Conservation (phyloP, 2,888 invertebrate species). For the Aphelenchoides bicaudatus region DNA sequence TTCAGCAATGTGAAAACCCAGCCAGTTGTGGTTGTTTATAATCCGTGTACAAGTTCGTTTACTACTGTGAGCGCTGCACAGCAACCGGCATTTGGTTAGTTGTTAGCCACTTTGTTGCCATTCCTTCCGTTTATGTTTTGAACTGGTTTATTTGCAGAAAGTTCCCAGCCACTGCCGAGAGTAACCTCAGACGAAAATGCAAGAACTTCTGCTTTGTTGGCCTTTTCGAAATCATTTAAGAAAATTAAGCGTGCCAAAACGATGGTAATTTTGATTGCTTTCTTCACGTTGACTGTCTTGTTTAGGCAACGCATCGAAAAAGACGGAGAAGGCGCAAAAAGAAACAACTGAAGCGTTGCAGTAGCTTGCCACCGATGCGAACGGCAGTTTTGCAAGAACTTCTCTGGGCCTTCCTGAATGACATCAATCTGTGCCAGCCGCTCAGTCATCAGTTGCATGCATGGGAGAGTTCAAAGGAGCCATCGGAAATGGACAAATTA, state of each 20-base stretch:
- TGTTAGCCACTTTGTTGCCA: not conserved
- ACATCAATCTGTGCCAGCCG: conserved; percentile 22
- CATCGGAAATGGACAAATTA: not conserved
- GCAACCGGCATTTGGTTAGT: too few species aligned
- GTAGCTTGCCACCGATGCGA: conserved; percentile 16
- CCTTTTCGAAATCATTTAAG: conserved; percentile 58
- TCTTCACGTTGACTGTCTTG: too few species aligned
- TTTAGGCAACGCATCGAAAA: too few species aligned
- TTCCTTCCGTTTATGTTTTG: not conserved
- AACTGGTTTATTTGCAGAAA: not conserved
- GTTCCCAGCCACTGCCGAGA: not conserved
- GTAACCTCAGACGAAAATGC: conserved; percentile 14
- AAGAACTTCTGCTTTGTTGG: conserved; percentile 45
- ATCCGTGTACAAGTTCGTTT: conserved; percentile 23
- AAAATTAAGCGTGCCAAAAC: conserved; percentile 48
- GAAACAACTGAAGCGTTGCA: conserved; percentile 27
- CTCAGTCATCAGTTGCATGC: conserved; percentile 7
- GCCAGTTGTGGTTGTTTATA: conserved; percentile 35
- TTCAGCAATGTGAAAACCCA: conserved; percentile 26
- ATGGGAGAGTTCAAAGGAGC: not conserved
- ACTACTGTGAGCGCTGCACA: conserved; percentile 31
- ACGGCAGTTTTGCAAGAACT: conserved; percentile 14
- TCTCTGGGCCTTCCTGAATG: conserved; percentile 25
- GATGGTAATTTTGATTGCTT: too few species aligned
- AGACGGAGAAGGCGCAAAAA: conserved; percentile 35